Evolutionary conservation across 1,140 invertebrate genomes (phyloP), one percentile per base, ranked within the genome.

Genomic region (silkworm (Bombyx mori)): DNA sequence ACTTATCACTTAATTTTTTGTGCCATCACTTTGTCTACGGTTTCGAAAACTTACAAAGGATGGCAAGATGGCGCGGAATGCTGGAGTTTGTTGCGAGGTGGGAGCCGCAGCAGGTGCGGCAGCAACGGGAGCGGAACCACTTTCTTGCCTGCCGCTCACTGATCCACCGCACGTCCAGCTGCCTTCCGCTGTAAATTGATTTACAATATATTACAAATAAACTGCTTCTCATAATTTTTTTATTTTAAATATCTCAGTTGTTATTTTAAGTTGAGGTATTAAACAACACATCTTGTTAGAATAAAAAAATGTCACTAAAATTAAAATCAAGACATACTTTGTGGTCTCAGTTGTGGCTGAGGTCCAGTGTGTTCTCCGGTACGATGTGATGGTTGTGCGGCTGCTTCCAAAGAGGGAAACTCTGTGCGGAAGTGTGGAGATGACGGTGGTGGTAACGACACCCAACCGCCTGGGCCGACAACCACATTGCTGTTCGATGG

Each of bases 401-500:
- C 81, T 71, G 88, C 88, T 76, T 89, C 89, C 77, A 95, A 89
- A 70, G 92, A 94, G 66, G 94, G 94, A 86, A 95, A 95, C 87
- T 95, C 94, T 91, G 94, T 93, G 85, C 94, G 93, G 88, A 95
- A 95, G 81, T 93, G 93, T 62, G 93, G 91, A 60, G 92, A 92
- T 66, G 92, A 92, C 65, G 92, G 92, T 5, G 89, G 88, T n/a
- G 89, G 92, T 74, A 88, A 89, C 64, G 89, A 82, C 85, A 83
- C 90, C 90, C 86, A 91, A 82, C 89, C 89, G 77, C 75, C 77
- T 12, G 75, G 62, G 55, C 75, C 78, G 68, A 73, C 81, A 78
- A 61, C 65, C 58, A 71, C 79, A 81, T 65, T 63, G 61, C 71
- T 80, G 70, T 63, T 77, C 57, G 77, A 68, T 66, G 79, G 73